Evolutionary conservation across 2,888 invertebrate genomes (phyloP).

Genomic region (Ypsolopha scabrella): DNA sequence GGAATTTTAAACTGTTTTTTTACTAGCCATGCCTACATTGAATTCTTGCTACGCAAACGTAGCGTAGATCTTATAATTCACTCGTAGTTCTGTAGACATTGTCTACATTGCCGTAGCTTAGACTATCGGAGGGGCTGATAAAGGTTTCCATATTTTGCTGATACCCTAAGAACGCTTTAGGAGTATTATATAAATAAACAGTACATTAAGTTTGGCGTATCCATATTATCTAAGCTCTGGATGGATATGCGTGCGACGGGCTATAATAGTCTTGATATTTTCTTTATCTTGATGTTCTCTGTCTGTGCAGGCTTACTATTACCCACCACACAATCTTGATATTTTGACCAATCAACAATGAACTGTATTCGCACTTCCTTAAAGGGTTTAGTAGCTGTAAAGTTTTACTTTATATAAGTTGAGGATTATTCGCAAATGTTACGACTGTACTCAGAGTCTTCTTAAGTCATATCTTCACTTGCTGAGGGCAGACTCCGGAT

Average conservation of each 20-base stretch:
- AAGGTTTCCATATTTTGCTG: neutral
- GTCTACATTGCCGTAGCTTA: neutral
- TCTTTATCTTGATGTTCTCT: conserved; percentile 48
- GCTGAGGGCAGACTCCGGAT: no score
- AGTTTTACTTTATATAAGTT: conserved; percentile 13
- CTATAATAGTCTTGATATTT: conserved; percentile 68
- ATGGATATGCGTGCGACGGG: conserved; percentile 60
- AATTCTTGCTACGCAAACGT: no score
- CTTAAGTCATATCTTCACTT: conserved; percentile 8
- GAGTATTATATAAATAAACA: neutral
- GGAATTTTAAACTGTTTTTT: neutral
- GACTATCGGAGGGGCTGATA: no score
- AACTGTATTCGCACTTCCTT: conserved; percentile 7
- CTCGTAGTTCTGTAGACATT: neutral
- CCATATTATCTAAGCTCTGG: conserved; percentile 1
- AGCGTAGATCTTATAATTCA: neutral
- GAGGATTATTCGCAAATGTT: conserved; percentile 60
- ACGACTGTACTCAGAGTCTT: conserved; percentile 28
- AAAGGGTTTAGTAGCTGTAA: conserved; percentile 52
- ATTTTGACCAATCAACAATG: conserved; percentile 19
- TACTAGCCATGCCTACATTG: no score
- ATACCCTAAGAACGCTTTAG: neutral
- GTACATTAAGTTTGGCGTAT: neutral
- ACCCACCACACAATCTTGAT: neutral
- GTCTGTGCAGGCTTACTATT: neutral